phyloP scores from a whole-genome alignment of 64 coral and sea anemone species.

The Anthopleura sola region DNA sequence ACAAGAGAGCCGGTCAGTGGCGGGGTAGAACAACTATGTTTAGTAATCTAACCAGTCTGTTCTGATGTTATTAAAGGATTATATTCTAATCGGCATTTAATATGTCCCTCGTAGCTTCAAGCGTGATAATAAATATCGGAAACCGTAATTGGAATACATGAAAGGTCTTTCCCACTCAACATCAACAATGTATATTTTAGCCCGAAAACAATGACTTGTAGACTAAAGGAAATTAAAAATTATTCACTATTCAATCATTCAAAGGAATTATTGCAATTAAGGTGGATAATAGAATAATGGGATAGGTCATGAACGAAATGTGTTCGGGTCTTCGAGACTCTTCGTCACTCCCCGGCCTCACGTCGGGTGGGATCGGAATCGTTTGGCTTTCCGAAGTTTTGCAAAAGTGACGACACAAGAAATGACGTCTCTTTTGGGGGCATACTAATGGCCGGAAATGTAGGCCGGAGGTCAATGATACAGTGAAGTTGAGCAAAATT shows the following conservation, averaged over 20 bases:
- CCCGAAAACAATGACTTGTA: neutral
- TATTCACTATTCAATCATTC: neutral
- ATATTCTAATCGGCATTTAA: neutral
- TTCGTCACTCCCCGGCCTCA: neutral
- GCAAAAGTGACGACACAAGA: neutral
- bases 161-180: neutral
- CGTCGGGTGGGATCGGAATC: slow-evolving; percentile 1
- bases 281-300: neutral
- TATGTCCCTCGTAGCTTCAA: neutral
- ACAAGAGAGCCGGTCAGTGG: too few relatives aligned
- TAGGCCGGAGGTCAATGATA: neutral
- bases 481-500: neutral
- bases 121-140: neutral
- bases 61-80: too few relatives aligned
- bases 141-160: neutral
- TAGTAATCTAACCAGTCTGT: too few relatives aligned
- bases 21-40: too few relatives aligned
- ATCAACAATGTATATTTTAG: neutral
- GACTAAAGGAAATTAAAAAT: neutral
- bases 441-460: neutral
- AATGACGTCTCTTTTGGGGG: neutral
- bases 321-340: neutral
- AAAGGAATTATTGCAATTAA: neutral
- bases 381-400: neutral
- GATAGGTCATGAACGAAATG: neutral